phyloP scores from a whole-genome alignment of 1,140 invertebrate species.

The Centruroides vittatus region DNA sequence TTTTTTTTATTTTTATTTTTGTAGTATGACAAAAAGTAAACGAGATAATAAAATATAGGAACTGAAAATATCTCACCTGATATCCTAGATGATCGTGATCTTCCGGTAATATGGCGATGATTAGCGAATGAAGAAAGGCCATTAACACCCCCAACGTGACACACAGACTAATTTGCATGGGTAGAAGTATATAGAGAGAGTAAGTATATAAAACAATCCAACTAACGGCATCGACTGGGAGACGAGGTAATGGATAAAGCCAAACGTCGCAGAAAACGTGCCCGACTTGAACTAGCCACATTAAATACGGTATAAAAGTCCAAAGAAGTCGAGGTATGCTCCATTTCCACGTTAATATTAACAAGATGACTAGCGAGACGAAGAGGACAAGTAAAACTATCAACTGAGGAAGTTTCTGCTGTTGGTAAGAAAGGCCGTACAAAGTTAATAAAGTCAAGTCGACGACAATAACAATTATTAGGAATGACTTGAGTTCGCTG shows the following conservation, averaged over 20 bases:
- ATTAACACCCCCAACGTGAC: constrained; percentile 38
- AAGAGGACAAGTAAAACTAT: constrained; percentile 2
- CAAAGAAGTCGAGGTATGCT: background rate
- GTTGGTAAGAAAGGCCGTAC: background rate
- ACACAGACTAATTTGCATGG: constrained; percentile 50
- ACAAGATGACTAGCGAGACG: constrained; percentile 1
- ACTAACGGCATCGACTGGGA: constrained; percentile 43
- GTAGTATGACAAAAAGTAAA: background rate
- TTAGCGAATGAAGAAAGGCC: constrained; percentile 29
- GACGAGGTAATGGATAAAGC: constrained; percentile 14
- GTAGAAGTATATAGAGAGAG: constrained; percentile 66
- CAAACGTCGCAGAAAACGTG: constrained; percentile 21
- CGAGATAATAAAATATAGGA: background rate
- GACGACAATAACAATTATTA: constrained; percentile 17
- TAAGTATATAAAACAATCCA: constrained; percentile 70
- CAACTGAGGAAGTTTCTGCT: background rate
- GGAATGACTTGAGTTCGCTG: constrained; percentile 16
- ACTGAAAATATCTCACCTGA: constrained; percentile 2
- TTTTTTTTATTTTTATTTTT: background rate
- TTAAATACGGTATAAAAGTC: constrained; percentile 16
- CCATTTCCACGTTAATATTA: background rate
- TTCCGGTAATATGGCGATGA: constrained; percentile 32
- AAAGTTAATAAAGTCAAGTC: constrained; percentile 12
- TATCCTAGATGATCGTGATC: constrained; percentile 5
- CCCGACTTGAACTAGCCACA: constrained; percentile 17